These are phyloP conservation scores for Psilopogon haemacephalus DNA, from an alignment of 2,113 vertebrate genomes.

Conservation along the genomic window DNA sequence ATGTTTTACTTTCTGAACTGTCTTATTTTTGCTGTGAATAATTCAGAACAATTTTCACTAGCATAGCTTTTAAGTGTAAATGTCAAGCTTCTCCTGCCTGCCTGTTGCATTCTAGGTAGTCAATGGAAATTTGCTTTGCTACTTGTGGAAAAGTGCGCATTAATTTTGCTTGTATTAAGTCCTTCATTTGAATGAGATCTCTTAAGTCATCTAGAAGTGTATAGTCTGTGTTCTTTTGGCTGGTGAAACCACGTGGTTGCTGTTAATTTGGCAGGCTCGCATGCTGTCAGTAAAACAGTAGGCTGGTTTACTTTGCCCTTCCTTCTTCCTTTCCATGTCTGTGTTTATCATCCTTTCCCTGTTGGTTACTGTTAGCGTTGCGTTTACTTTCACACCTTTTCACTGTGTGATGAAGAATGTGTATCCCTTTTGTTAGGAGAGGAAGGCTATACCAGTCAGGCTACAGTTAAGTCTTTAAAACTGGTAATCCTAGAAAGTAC, in stretches of 20 bases:
- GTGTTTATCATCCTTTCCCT: background rate
- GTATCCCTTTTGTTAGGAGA: background rate
- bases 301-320: background rate
- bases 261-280: background rate
- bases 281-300: background rate
- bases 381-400: background rate
- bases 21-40: background rate
- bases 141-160: background rate
- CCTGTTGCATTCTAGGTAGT: background rate
- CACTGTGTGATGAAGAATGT: fast-evolving
- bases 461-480: background rate
- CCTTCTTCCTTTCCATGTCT: background rate
- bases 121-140: background rate
- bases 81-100: background rate
- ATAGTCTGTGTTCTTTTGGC: background rate
- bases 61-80: background rate
- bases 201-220: background rate
- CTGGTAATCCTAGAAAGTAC: background rate
- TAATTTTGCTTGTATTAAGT: background rate
- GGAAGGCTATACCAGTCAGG: background rate
- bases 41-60: background rate
- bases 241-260: background rate
- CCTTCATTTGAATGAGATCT: background rate
- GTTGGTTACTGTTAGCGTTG: background rate
- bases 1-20: background rate